Evolutionary conservation across 2,797 vertebrate species (phyloP), one percentile per base, ranked within the genome.

Genomic region (Gymnocypris eckloni): DNA sequence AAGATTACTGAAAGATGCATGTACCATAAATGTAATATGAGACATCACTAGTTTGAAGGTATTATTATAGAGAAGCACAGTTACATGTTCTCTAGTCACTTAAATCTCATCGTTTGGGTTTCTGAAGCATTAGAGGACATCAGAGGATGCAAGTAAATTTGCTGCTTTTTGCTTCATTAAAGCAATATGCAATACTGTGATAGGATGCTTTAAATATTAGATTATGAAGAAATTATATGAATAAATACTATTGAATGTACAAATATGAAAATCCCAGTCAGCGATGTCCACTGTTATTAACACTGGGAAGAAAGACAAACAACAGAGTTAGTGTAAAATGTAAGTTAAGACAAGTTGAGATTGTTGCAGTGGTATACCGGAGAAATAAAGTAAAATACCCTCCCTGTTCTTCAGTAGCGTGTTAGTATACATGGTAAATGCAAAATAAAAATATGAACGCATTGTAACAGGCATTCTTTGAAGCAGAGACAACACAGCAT

Each of bases 231-330:
- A 77, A 56, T 39, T 56, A 52, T 37, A 75, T 41, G 28, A 56
- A n/a, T 6, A 54, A 56, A n/a, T 78, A n/a, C 37, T 59, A 59
- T 12, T 45, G 13, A 64, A 61, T 61, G n/a, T 43, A 45, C 64
- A 79, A 79, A 61, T 18, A 64, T 13, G 10, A 80, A 66, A 48
- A 66, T 66, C 78, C 59, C 28, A 80, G 43, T 80, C 41, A 80
- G 41, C 25, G 25, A 66, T 80, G 78, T 80, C 54, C 20, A 25
- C 39, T 79, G 54, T 43, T 79, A 80, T 67, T 67, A 67, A 28
- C 43, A 80, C 61, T 67, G 61, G 61, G 45, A 80, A 80, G 61
- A 80, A 67, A 80, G 61, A 67, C 28, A 50, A 80, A 22, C 61
- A 37, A 61, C 10, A 76, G 52, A 39, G 80, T 20, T 78, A 41